Percentiles rank a stretch among this genome's conserved stretches.
These are phyloP conservation scores for Caradrina clavipalpis DNA, from an alignment of 2,888 invertebrate species.

Conservation along the genomic window DNA sequence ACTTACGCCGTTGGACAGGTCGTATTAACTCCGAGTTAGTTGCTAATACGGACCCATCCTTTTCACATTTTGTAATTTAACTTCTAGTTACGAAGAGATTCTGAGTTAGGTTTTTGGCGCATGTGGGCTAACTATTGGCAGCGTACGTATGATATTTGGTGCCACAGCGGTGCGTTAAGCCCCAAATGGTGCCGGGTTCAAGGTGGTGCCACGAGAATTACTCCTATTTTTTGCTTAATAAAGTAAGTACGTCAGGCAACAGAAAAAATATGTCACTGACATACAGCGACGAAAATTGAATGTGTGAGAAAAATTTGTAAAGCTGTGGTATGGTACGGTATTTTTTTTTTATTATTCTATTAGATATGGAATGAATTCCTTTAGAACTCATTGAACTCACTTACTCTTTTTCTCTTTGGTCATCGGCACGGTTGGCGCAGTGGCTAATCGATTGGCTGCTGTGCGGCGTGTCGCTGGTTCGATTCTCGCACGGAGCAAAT, in stretches of 20 bases:
- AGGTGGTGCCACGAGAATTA: slow-evolving; percentile 27
- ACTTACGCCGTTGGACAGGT: neutral
- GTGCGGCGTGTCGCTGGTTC: too few species aligned
- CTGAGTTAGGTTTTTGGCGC: neutral
- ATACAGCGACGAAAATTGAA: slow-evolving; percentile 27
- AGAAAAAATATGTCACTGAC: slow-evolving; percentile 37
- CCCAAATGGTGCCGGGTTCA: slow-evolving; percentile 27
- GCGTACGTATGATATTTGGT: slow-evolving; percentile 21
- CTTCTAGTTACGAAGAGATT: too few species aligned
- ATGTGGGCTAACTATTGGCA: slow-evolving; percentile 1
- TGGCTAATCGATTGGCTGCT: too few species aligned
- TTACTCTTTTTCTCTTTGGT: too few species aligned
- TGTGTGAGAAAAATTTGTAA: slow-evolving; percentile 12
- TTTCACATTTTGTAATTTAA: too few species aligned
- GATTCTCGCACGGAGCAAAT: too few species aligned
- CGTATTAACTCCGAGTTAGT: neutral
- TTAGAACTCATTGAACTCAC: too few species aligned
- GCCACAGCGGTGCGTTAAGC: slow-evolving; percentile 37
- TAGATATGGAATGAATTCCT: too few species aligned
- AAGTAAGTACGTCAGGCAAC: slow-evolving; percentile 44
- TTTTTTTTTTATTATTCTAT: neutral
- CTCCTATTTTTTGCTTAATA: slow-evolving; percentile 54
- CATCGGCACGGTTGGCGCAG: too few species aligned
- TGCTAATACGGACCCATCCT: too few species aligned
- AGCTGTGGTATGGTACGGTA: neutral